Base-by-base conservation (phyloP, 2,888 invertebrate species). In the Apantesis nais region DNA sequence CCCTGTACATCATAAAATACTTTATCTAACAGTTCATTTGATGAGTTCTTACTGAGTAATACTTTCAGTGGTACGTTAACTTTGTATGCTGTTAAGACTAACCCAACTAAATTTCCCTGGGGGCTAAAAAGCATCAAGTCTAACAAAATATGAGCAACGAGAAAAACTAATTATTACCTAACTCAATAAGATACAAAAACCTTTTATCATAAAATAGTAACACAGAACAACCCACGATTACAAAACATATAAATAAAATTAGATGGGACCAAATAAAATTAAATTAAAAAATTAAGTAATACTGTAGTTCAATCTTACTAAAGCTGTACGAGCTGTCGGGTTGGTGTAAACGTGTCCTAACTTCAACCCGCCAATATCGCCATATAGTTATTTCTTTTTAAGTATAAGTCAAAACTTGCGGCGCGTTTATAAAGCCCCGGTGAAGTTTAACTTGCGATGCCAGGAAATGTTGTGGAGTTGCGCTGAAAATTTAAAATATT, bases 341-440 rank as follows among this genome's bases (percentile, higher is more conserved):
- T 5, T 0, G 66, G 25, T 70, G 39, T 19, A 37, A 31, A 22
- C 29, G 16, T 8, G 5, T 29, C 70, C 31, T 44, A 60, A 44
- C 58, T 34, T 60, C 16, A 60, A 31, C 61, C 65, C 34, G 70
- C 61, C 66, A 52, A 70, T 61, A 66, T 39, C 39, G 61, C 37
- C 60, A 41, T 65, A 37, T n/a, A 61, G 44, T 39, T 62, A 62
- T 66, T 70, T 70, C 52, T 19, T 70, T 65, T 37, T 48, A 52
- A 39, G 37, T 55, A 39, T 29, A n/a, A 61, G n/a, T 29, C 52
- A 52, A 34, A 60, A 60, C 34, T 69, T 4, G 65, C n/a, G 55
- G 14, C 44, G 19, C 22, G 48, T 31, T 44, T 31, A 34, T 19
- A 66, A 55, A 34, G 48, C 16, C 14, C 14, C 66, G 31, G 60